Evolutionary conservation across 2,113 vertebrate species (phyloP).

Genomic region (Neolamprologus caudopunctatus): DNA sequence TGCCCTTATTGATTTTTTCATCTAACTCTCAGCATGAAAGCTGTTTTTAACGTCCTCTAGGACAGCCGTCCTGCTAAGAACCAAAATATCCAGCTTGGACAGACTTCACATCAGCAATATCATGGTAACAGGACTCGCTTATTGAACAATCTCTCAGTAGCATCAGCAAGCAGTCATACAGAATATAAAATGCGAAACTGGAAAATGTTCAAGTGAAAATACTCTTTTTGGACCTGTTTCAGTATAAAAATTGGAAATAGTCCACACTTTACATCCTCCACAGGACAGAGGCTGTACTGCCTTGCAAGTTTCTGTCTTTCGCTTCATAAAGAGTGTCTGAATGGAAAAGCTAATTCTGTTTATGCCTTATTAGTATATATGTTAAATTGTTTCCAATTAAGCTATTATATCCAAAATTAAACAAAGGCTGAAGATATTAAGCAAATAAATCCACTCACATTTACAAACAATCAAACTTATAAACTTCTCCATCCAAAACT

Average conservation of each 20-base stretch:
- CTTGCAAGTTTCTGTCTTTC: not conserved
- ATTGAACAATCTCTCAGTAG: not conserved
- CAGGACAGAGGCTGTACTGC: not conserved
- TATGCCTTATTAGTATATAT: not conserved
- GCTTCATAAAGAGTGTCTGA: not conserved
- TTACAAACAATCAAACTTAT: not conserved
- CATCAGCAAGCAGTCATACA: not conserved
- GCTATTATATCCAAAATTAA: not conserved
- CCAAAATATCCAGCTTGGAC: not conserved
- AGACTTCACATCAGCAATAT: not conserved
- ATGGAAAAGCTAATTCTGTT: not conserved
- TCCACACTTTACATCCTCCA: not conserved
- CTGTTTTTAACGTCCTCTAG: not conserved
- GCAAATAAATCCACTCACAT: not conserved
- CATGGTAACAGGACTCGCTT: not conserved
- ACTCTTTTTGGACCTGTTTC: not conserved
- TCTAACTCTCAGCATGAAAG: not conserved
- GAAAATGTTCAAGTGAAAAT: not conserved
- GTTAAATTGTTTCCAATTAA: not conserved
- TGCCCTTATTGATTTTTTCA: not conserved
- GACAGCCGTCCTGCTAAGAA: not conserved
- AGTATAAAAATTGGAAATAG: not conserved
- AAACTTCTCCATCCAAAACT: not conserved
- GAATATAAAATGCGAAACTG: not conserved
- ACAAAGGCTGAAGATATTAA: not conserved